Percentiles rank a stretch among this genome's conserved stretches.
Conservation (phyloP, 2,888 invertebrate species). For the Drosophila mimica region DNA sequence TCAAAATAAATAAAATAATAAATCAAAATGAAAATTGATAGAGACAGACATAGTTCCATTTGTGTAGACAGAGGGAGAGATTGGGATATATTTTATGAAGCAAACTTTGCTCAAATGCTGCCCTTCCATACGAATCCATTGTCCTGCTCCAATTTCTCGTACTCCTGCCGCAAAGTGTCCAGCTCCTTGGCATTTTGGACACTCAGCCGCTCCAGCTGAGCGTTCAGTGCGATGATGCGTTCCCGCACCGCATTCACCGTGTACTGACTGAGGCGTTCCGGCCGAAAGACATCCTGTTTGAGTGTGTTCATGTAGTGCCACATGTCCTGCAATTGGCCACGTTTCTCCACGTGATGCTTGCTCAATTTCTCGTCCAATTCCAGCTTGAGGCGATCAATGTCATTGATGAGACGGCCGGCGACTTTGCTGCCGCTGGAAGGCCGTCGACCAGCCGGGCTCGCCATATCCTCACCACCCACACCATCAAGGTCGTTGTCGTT, state of each 20-base stretch:
- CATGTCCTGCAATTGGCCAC: conserved; percentile 80
- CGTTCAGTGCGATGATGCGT: conserved; percentile 78
- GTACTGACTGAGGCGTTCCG: conserved; percentile 74
- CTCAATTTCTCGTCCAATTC: conserved; percentile 68
- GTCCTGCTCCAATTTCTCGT: conserved; percentile 65
- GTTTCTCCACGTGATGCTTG: conserved; percentile 61
- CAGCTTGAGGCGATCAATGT: conserved; percentile 79
- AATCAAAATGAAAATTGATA: neutral
- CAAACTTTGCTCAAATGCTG: conserved; percentile 26
- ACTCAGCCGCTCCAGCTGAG: conserved; percentile 73
- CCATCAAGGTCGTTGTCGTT: conserved; percentile 46
- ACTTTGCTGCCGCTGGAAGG: conserved; percentile 44
- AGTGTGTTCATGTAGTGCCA: conserved; percentile 78
- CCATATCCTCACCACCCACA: neutral
- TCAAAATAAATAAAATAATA: neutral
- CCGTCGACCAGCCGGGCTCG: conserved; percentile 10
- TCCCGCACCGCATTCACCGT: conserved; percentile 78
- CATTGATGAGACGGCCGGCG: conserved; percentile 62
- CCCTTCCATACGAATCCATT: conserved; percentile 68
- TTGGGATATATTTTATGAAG: neutral
- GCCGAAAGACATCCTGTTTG: conserved; percentile 73
- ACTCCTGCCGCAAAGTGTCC: conserved; percentile 59
- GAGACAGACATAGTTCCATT: neutral
- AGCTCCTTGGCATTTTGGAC: conserved; percentile 72
- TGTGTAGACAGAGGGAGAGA: neutral